These are phyloP conservation scores for Ptyas mucosa DNA, from an alignment of 2,113 vertebrate genomes.

Conservation along the genomic window DNA sequence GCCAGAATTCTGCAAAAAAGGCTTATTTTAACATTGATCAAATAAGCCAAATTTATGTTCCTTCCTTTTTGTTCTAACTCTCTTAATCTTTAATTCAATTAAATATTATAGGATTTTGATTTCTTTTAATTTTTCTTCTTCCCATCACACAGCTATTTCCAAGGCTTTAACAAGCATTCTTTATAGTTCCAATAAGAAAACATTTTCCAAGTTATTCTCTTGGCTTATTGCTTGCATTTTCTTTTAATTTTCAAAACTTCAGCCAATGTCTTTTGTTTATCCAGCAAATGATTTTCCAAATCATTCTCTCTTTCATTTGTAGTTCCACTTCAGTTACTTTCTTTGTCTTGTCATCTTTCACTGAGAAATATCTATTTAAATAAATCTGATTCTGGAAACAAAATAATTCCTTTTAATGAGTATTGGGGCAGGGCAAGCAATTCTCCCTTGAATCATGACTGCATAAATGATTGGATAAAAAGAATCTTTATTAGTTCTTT, in stretches of 20 bases:
- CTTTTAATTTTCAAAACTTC: too few relatives aligned
- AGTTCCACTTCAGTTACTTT: too few relatives aligned
- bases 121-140: background rate
- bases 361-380: background rate
- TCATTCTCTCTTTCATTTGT: too few relatives aligned
- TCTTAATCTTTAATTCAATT: background rate
- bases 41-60: background rate
- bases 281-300: too few relatives aligned
- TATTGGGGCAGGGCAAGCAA: background rate
- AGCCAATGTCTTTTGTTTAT: too few relatives aligned
- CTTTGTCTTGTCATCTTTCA: background rate
- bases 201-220: background rate
- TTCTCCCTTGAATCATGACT: slow-evolving; percentile 14
- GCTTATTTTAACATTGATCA: background rate
- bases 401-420: background rate
- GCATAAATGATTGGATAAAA: slow-evolving; percentile 4
- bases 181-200: background rate
- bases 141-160: background rate
- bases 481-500: slow-evolving; percentile 8
- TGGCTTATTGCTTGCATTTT: background rate
- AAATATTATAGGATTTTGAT: background rate
- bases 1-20: background rate
- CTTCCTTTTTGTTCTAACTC: background rate
- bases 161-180: background rate
- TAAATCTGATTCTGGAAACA: background rate